These are phyloP conservation scores for Protula sp. DNA, from an alignment of 2,888 invertebrate species.

Conservation along the genomic window DNA sequence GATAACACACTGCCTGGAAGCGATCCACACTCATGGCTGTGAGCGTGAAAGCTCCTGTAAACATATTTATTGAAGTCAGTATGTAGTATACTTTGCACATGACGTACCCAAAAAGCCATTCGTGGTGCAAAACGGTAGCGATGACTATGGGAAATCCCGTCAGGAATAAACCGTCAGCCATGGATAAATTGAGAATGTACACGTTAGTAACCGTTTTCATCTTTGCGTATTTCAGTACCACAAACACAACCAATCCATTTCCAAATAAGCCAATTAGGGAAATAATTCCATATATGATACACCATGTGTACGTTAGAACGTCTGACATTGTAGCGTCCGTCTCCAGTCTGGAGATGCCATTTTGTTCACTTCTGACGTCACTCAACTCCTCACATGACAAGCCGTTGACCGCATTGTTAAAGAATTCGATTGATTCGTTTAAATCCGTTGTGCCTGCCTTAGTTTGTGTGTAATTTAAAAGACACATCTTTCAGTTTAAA, in stretches of 20 bases:
- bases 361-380: too few relatives aligned
- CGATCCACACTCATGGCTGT: conserved; percentile 23
- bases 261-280: conserved; percentile 5
- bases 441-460: too few relatives aligned
- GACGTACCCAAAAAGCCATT: conserved; percentile 23
- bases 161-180: conserved; percentile 24
- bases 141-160: conserved; percentile 24
- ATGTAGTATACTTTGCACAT: conserved; percentile 23
- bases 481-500: too few relatives aligned
- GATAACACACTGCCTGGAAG: conserved; percentile 24
- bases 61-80: conserved; percentile 24
- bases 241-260: conserved; percentile 22
- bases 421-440: too few relatives aligned
- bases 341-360: too few relatives aligned
- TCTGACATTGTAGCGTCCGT: too few relatives aligned
- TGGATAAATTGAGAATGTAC: conserved; percentile 25
- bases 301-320: too few relatives aligned
- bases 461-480: too few relatives aligned
- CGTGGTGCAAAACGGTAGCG: conserved; percentile 11
- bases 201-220: conserved; percentile 28
- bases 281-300: not conserved
- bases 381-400: too few relatives aligned
- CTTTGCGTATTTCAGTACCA: conserved; percentile 22
- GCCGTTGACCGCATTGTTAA: too few relatives aligned
- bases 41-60: conserved; percentile 25